Evolutionary conservation across 2,888 invertebrate genomes (phyloP).

Genomic region (Amitus sp.): DNA sequence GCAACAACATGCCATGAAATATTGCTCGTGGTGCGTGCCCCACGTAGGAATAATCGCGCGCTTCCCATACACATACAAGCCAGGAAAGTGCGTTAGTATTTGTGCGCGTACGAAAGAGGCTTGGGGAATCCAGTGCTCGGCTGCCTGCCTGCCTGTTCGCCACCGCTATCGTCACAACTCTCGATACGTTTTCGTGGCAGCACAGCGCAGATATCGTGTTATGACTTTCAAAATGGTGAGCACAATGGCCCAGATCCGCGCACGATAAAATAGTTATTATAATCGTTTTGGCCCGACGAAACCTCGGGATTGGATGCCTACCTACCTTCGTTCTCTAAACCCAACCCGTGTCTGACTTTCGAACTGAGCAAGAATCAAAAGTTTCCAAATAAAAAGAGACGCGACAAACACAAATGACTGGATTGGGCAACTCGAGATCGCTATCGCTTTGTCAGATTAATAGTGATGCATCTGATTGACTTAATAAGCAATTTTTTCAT

Average conservation of each 20-base stretch:
- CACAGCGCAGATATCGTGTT: constrained; percentile 59
- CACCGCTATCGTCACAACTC: constrained; percentile 38
- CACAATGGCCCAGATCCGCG: constrained; percentile 65
- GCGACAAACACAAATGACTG: constrained; percentile 51
- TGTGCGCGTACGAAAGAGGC: constrained; percentile 22
- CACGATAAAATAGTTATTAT: constrained; percentile 66
- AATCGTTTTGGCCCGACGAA: constrained; percentile 59
- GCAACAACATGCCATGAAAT: constrained; percentile 66
- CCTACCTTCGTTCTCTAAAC: constrained; percentile 29
- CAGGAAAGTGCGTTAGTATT: constrained; percentile 5
- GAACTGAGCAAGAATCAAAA: constrained; percentile 29
- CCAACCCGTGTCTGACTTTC: constrained; percentile 20
- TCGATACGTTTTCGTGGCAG: constrained; percentile 44
- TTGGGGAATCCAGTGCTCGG: too few relatives aligned
- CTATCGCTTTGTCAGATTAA: constrained; percentile 44
- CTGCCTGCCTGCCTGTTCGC: constrained; percentile 33
- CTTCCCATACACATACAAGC: constrained; percentile 13
- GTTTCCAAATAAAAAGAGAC: constrained; percentile 39
- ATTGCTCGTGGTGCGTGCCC: constrained; percentile 54
- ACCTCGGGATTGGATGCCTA: constrained; percentile 39
- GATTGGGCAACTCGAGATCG: constrained; percentile 52
- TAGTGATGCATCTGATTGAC: constrained; percentile 37
- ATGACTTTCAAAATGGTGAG: constrained; percentile 65
- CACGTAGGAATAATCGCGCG: constrained; percentile 13
- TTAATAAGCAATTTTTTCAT: constrained; percentile 23